A percentile compares a stretch with the other conserved stretches of the same genome.
Conservation (phyloP, 2,113 vertebrate species). For the Sterrhoptilus dennistouni region DNA sequence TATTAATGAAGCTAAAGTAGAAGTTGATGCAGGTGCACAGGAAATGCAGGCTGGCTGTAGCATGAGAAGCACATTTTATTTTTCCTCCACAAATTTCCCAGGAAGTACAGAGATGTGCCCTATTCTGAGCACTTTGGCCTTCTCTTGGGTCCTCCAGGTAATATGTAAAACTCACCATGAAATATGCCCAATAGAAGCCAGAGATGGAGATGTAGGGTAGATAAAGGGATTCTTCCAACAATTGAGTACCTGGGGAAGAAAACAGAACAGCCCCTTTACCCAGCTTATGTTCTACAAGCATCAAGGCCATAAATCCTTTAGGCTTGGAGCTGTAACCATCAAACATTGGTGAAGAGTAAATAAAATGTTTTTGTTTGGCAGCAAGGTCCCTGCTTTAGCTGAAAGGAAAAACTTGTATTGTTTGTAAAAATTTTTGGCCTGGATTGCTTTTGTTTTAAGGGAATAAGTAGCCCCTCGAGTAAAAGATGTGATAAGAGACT, state of each 20-base stretch:
- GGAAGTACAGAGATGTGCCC: background rate
- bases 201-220: background rate
- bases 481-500: conserved; percentile 64
- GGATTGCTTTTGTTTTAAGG: conserved; percentile 6
- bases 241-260: background rate
- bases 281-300: background rate
- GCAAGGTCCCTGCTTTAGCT: background rate
- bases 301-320: background rate
- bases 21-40: background rate
- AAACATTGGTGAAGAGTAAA: background rate
- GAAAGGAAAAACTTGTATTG: background rate
- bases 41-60: background rate
- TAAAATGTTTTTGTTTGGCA: background rate
- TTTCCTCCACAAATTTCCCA: background rate
- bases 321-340: background rate
- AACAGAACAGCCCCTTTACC: background rate
- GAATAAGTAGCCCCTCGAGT: conserved; percentile 23
- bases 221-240: background rate
- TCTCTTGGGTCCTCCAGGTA: background rate
- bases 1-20: background rate
- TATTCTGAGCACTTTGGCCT: background rate
- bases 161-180: fast-evolving
- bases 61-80: background rate
- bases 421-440: background rate
- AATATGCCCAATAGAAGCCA: background rate